Conservation (phyloP, 2,797 vertebrate species). For the Atherinosoma microstoma region DNA sequence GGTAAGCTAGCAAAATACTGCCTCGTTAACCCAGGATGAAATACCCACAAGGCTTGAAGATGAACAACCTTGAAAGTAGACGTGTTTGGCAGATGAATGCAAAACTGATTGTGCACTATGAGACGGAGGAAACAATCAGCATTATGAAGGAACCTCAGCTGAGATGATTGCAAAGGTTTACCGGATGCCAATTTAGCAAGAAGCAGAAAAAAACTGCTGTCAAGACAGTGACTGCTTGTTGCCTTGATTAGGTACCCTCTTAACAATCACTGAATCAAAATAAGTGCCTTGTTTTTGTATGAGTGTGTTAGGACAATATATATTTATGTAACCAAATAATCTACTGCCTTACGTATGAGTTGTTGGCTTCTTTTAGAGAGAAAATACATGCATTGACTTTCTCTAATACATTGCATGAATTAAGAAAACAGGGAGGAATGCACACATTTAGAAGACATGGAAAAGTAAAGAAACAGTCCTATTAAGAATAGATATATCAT, state of each 20-base stretch:
- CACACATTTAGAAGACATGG: neutral
- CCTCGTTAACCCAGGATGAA: slow-evolving; percentile 47
- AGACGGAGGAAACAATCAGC: slow-evolving; percentile 57
- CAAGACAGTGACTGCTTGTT: slow-evolving; percentile 63
- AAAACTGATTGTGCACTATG: slow-evolving; percentile 43
- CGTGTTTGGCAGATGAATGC: slow-evolving; percentile 44
- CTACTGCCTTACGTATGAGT: slow-evolving; percentile 5
- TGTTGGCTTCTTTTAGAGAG: slow-evolving; percentile 3
- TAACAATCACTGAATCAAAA: slow-evolving; percentile 27
- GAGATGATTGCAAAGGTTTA: slow-evolving; percentile 67
- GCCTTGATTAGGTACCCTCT: slow-evolving; percentile 58
- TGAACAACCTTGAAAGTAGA: slow-evolving; percentile 46
- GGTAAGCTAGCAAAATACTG: slow-evolving; percentile 58
- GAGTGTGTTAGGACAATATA: slow-evolving; percentile 1
- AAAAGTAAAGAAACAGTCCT: neutral
- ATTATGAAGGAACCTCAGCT: slow-evolving; percentile 46
- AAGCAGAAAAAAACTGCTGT: slow-evolving; percentile 35
- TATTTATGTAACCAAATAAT: neutral
- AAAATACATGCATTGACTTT: neutral
- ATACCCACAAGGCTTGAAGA: slow-evolving; percentile 24
- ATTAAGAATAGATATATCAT: slow-evolving; percentile 29
- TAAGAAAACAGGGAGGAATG: neutral
- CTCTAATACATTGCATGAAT: neutral
- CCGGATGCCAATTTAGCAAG: slow-evolving; percentile 48
- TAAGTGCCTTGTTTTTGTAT: slow-evolving; percentile 27